These are phyloP conservation scores for Hypsopygia costalis DNA, from an alignment of 2,888 invertebrate species.

Conservation along the genomic window DNA sequence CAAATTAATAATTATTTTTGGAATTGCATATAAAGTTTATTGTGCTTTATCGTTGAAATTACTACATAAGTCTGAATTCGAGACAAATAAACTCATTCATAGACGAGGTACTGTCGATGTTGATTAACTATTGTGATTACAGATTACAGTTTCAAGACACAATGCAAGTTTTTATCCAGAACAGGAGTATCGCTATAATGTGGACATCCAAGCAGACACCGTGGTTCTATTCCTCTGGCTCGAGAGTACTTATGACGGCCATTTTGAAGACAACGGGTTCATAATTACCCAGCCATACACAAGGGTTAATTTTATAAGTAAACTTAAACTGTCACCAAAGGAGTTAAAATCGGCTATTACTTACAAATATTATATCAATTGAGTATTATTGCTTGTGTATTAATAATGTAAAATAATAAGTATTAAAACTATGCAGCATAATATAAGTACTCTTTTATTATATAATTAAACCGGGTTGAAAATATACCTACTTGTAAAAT, in stretches of 20 bases:
- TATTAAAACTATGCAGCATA: too few relatives aligned
- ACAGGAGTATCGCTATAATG: constrained; percentile 26
- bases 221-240: constrained; percentile 87
- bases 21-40: too few relatives aligned
- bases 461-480: too few relatives aligned
- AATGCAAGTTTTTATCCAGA: neutral
- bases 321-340: constrained; percentile 27
- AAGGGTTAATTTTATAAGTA: constrained; percentile 32
- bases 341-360: constrained; percentile 44
- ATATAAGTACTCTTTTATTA: too few relatives aligned
- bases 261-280: constrained; percentile 90
- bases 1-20: too few relatives aligned
- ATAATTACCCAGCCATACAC: constrained; percentile 53
- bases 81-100: too few relatives aligned
- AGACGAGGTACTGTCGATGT: too few relatives aligned
- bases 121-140: constrained; percentile 23
- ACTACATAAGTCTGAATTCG: too few relatives aligned
- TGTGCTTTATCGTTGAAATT: too few relatives aligned
- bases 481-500: too few relatives aligned
- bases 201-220: constrained; percentile 59
- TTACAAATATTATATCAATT: constrained; percentile 53
- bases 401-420: too few relatives aligned
- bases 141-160: constrained; percentile 42
- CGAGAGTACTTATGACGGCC: constrained; percentile 78
- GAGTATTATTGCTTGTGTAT: constrained; percentile 6